Percentiles rank a stretch among this genome's conserved stretches.
phyloP scores from a whole-genome alignment of 1,140 invertebrate species.

The Tigriopus japonicus region DNA sequence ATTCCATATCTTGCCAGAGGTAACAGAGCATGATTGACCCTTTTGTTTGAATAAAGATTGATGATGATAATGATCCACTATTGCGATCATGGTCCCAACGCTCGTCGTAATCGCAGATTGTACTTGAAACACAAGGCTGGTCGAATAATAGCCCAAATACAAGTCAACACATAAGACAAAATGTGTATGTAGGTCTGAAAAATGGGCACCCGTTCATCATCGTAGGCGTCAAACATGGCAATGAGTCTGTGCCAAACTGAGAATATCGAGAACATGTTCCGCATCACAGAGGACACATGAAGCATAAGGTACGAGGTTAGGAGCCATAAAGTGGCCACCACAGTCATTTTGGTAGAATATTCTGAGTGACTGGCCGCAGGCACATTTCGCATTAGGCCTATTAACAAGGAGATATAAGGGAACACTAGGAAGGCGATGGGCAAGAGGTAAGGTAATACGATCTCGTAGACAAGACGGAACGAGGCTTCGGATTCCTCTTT shows the following conservation, averaged over 20 bases:
- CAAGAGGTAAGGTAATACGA: neutral
- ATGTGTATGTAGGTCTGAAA: conserved; percentile 7
- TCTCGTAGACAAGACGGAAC: neutral
- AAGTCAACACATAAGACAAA: neutral
- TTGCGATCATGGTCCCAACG: neutral
- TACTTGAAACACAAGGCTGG: neutral
- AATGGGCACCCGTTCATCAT: conserved; percentile 1
- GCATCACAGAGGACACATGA: neutral
- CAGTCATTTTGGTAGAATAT: conserved; percentile 3
- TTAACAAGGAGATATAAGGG: neutral
- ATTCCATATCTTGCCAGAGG: too few relatives aligned
- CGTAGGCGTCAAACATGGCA: neutral
- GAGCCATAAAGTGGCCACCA: neutral
- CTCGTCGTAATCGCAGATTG: neutral
- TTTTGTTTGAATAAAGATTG: too few relatives aligned
- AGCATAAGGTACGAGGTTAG: conserved; percentile 2
- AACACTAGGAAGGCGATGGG: neutral
- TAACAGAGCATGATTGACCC: too few relatives aligned
- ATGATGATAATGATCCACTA: too few relatives aligned
- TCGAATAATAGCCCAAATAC: neutral
- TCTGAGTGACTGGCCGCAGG: neutral
- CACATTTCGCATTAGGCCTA: neutral
- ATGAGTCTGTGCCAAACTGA: neutral
- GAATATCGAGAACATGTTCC: conserved; percentile 3
- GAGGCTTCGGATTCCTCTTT: neutral